Base-by-base conservation (phyloP, 2,888 invertebrate genomes). In the Halocaridina rubra region DNA sequence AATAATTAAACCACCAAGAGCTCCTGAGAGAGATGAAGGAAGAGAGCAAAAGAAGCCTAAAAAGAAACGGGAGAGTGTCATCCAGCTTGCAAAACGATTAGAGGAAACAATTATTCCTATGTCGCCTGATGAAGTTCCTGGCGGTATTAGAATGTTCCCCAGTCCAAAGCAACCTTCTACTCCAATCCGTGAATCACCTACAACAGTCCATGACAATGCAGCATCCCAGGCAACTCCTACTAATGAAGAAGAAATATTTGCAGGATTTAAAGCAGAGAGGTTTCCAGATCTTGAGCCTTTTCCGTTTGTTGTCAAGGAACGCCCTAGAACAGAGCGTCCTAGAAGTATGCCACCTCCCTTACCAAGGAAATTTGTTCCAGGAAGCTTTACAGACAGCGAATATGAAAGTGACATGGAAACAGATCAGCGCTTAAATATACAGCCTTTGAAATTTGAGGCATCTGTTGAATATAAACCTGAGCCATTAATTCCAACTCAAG, bases 281-380 rank as follows among this genome's bases (percentile, higher is more conserved):
- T 87, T 85, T 53, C 87, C 81, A 80, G 84, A 39, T 53, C 88
- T 86, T 86, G 89, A 88, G 46, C 88, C 88, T 19, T 87, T 86
- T 30, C 87, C 87, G 10, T 88, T 87, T 76, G 78, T 39, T 27
- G 77, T 85, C 19, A 82, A 87, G 39, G 85, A 85, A 19, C 67
- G 39, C 22, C 76, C 81, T 53, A 81, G 67, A 22, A 80, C 57
- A 57, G 87, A 85, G 46, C 79, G 85, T n/a, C 79, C 85, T 19
- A 74, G 67, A 19, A 82, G 82, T 64, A 46, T 82, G 27, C 85
- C 79, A 29, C 82, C 84, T 24, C 86, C 88, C 8, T 72, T 57
- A 53, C 88, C 88, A 3, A 84, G 80, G 32, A 87, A 87, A 39
- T 88, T 88, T 53, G 30, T 81, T 13, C 88, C 87, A 22, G 88